These are phyloP conservation scores for Ectropis crepuscularia DNA, from an alignment of 2,888 invertebrate genomes.

Conservation along the genomic window DNA sequence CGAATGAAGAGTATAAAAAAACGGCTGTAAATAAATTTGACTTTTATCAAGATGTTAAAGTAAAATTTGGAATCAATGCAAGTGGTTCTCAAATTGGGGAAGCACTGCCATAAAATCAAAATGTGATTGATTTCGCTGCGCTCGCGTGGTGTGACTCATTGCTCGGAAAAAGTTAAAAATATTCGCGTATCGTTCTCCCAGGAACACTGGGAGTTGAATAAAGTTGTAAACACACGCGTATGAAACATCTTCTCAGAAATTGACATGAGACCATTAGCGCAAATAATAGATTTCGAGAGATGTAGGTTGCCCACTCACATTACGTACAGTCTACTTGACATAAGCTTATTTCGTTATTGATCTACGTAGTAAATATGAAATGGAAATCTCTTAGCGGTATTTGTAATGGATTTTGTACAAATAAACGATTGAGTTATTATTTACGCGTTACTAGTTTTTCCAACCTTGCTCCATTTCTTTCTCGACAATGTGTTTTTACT, in stretches of 20 bases:
- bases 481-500: no score
- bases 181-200: slow-evolving; percentile 64
- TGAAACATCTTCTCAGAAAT: slow-evolving; percentile 66
- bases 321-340: slow-evolving; percentile 13
- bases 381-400: slow-evolving; percentile 9
- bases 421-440: neutral
- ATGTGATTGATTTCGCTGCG: slow-evolving; percentile 28
- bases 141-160: slow-evolving; percentile 56
- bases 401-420: neutral
- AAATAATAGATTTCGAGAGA: slow-evolving; percentile 50
- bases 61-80: neutral
- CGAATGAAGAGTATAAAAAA: no score
- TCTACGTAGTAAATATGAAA: slow-evolving; percentile 1
- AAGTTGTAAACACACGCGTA: slow-evolving; percentile 62
- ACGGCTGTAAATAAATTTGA: no score
- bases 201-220: slow-evolving; percentile 60
- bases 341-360: slow-evolving; percentile 7
- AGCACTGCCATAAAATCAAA: slow-evolving; percentile 6
- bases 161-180: slow-evolving; percentile 62
- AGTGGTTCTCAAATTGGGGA: neutral
- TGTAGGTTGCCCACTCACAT: slow-evolving; percentile 33
- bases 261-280: slow-evolving; percentile 54
- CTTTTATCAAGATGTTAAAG: neutral
- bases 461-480: neutral
- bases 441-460: neutral